Base-by-base conservation (phyloP, 1,140 invertebrate genomes). In the Drusus annulatus region DNA sequence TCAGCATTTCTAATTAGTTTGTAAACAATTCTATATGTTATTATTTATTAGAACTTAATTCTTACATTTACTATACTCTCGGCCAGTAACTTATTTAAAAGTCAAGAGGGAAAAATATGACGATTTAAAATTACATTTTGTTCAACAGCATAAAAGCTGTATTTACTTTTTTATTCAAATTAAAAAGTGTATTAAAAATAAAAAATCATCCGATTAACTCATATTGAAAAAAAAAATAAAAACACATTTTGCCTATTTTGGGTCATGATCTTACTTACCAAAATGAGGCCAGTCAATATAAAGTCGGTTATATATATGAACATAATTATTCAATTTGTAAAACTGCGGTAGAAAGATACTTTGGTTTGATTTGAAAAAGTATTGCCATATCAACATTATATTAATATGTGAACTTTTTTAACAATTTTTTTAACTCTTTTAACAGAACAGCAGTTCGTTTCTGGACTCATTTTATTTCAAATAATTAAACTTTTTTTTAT, bases 21-120 rank as follows among this genome's bases (percentile, higher is more conserved):
- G 23, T 65, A 65, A 45, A 45, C 36, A 10, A 45, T 45, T 45
- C 36, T 13, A 28, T 65, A 65, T 25, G 28, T 65, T 16, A 36
- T 65, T 65, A 28, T 65, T 65, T 65, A 15, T 65, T 65, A 65
- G 36, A 36, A 45, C 13, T 65, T 25, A 65, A 25, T 65, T 25
- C 21, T 17, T 36, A 65, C 28, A 25, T 25, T 28, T 45, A 45
- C 36, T 45, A 13, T 45, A 45, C 36, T 45, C 36, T 63, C 23
- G 65, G 65, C 65, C 65, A 69, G 65, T 69, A 51, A 69, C 65
- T 69, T 69, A 69, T 50, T 69, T 17, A 21, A 51, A 69, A 45
- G 28, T 56, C 54, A 60, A 25, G 23, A 65, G 19, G 25, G 25
- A 62, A 3, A 62, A 15, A 62, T 62, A 21, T 23, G 10, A 23